Evolutionary conservation across 1,140 invertebrate species (phyloP), one percentile per base, ranked within the genome.

Genomic region (Ips nitidus): DNA sequence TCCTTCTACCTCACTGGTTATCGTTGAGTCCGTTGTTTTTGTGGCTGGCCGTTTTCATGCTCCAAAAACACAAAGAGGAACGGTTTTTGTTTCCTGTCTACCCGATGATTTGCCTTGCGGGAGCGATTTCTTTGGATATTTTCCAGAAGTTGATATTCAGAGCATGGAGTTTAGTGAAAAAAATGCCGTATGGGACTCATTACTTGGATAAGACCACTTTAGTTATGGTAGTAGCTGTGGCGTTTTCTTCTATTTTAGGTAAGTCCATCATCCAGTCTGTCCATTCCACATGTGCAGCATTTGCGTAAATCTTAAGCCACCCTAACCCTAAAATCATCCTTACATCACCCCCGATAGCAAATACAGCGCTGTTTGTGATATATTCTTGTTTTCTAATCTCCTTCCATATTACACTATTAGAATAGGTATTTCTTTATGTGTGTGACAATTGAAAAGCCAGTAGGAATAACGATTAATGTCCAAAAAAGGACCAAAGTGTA

Each of bases 81-180:
- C 95, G 94, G 67, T 99, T 99, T 83, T 82, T 99, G n/a, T 99
- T 95, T 82, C 98, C 98, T 1, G 87, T 98, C 4, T 99, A 98
- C 83, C 95, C 94, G 41, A 84, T 98, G 77, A 91, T 99, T 69
- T 90, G 93, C 66, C 79, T 99, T 2, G 87, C 88, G 73, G 94
- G 92, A 0, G 94, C 95, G 5, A 86, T 98, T 70, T 86, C 88
- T 0, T 81, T 97, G 1, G 94, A 96, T 81, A 86, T 88, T 47
- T 72, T 92, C 52, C 91, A 94, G 81, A 92, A 92, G 80, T 80
- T 94, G 60, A 90, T 86, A 69, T 92, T 89, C 76, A 86, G 88
- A 37, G 74, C 92, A 1, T 84, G 87, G 78, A 84, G 77, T 62
- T 74, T 83, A 2, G 58, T 84, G 4, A 80, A 80, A 47, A 82